Percentiles rank a stretch among this genome's conserved stretches.
Conservation (phyloP, 2,113 vertebrate species). For the Hemiscyllium ocellatum region DNA sequence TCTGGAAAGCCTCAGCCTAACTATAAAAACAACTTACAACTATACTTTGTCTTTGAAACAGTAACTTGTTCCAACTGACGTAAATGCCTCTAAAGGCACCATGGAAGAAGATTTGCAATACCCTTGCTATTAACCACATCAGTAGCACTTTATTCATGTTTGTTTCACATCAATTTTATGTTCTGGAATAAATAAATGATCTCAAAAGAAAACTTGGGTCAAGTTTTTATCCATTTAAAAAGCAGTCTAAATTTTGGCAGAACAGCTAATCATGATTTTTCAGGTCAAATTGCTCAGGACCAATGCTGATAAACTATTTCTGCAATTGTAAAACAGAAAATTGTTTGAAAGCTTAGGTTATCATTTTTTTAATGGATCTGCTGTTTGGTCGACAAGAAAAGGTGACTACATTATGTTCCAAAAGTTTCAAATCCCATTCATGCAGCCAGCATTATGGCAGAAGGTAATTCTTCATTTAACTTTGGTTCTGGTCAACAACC, state of each 20-base stretch:
- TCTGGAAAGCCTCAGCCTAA: background rate
- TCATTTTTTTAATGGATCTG: background rate
- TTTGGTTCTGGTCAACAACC: slow-evolving; percentile 9
- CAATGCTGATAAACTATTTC: background rate
- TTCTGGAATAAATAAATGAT: background rate
- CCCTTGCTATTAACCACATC: background rate
- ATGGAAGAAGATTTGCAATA: background rate
- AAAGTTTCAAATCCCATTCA: background rate
- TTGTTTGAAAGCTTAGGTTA: background rate
- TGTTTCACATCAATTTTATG: background rate
- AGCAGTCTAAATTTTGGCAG: background rate
- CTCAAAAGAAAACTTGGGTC: background rate
- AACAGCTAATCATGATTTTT: background rate
- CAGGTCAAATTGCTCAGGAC: background rate
- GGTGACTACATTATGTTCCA: background rate
- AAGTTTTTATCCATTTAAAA: background rate
- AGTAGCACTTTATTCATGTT: background rate
- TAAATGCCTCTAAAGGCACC: background rate
- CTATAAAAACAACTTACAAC: background rate
- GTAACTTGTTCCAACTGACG: background rate
- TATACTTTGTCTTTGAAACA: background rate
- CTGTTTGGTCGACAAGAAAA: background rate
- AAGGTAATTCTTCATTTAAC: background rate
- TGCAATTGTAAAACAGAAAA: background rate
- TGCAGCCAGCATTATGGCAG: background rate